Evolutionary conservation across 1,140 invertebrate genomes (phyloP).

Genomic region (Rhopalosiphum maidis): DNA sequence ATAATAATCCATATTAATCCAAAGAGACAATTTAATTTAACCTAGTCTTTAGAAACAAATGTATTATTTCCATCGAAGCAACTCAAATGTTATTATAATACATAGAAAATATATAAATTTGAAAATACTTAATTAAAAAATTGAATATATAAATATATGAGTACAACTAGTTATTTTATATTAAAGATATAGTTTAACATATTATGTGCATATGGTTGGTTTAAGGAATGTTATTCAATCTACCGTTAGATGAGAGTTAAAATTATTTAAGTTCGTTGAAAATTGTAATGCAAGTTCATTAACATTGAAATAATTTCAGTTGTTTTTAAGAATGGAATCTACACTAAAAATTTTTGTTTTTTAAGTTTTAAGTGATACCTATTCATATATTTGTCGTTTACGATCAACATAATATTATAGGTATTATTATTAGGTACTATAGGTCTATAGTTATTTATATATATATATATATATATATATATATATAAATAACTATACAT

Average conservation of each 20-base stretch:
- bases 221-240: not conserved
- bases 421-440: not conserved
- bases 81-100: not conserved
- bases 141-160: no score
- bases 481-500: no score
- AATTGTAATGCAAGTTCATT: no score
- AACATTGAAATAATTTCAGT: no score
- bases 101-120: not conserved
- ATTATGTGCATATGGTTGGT: not conserved
- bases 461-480: not conserved
- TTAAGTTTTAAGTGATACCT: no score
- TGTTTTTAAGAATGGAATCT: no score
- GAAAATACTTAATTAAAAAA: no score
- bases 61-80: not conserved
- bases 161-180: not conserved
- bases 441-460: not conserved
- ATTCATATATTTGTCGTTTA: not conserved
- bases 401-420: not conserved
- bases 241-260: no score
- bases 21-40: not conserved
- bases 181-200: not conserved
- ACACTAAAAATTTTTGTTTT: no score
- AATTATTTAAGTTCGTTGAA: no score
- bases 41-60: not conserved
- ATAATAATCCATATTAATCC: not conserved